Evolutionary conservation across 1,140 invertebrate species (phyloP).

Genomic region (Drosophila seguyi): DNA sequence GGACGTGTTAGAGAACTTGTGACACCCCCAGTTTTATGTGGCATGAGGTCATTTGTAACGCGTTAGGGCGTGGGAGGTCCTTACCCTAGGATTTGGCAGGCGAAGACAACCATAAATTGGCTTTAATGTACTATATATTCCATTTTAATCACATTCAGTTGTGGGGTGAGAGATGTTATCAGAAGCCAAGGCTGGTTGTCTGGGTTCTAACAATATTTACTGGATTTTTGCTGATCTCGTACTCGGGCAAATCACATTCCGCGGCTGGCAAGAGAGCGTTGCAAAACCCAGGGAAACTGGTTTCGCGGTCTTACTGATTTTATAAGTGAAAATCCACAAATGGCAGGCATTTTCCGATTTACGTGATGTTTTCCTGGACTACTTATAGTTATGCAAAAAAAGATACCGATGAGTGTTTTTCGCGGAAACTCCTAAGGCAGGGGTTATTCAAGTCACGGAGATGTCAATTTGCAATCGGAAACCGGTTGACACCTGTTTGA

Average conservation of each 20-base stretch:
- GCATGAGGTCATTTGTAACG: constrained; percentile 36
- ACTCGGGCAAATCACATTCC: not conserved
- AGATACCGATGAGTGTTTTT: not conserved
- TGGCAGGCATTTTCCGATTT: constrained; percentile 11
- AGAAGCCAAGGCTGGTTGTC: constrained; percentile 4
- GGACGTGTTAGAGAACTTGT: not conserved
- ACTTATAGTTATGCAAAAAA: constrained; percentile 20
- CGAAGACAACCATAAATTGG: constrained; percentile 6
- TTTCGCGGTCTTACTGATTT: constrained; percentile 11
- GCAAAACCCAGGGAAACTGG: constrained; percentile 27
- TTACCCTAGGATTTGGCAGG: constrained; percentile 16
- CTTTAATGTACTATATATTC: not conserved
- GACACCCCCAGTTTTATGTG: constrained; percentile 11
- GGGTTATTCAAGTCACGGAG: constrained; percentile 23
- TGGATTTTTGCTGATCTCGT: constrained; percentile 2
- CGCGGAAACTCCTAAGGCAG: constrained; percentile 2
- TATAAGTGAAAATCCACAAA: constrained; percentile 18
- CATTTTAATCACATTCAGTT: constrained; percentile 11
- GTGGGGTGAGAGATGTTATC: constrained; percentile 15
- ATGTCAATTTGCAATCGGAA: constrained; percentile 17
- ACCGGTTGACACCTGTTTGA: constrained; percentile 30
- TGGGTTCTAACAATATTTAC: not conserved
- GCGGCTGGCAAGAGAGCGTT: constrained; percentile 11
- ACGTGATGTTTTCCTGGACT: constrained; percentile 11
- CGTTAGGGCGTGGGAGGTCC: constrained; percentile 17